Percentiles rank a stretch among this genome's conserved stretches.
Conservation (phyloP, 2,113 vertebrate species). For the Mugil cephalus region DNA sequence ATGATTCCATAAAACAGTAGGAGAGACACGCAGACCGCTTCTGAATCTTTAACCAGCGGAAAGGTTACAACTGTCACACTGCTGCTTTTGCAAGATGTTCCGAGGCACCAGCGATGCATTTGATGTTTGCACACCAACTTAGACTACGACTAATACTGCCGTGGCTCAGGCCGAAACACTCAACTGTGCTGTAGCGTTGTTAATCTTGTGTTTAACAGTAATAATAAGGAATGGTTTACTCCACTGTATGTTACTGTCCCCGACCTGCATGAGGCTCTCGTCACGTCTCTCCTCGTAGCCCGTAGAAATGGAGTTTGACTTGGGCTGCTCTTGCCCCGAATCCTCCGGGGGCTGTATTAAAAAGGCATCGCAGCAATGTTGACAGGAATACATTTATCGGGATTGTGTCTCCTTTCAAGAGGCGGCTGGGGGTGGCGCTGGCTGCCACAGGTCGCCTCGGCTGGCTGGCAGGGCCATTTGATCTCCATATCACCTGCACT, state of each 20-base stretch:
- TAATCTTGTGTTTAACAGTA: conserved; percentile 18
- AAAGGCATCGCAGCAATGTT: conserved; percentile 82
- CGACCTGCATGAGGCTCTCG: conserved; percentile 68
- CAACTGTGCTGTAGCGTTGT: not conserved
- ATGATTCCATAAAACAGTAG: conserved; percentile 1
- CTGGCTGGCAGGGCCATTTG: conserved; percentile 67
- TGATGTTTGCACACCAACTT: conserved; percentile 22
- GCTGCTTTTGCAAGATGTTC: not conserved
- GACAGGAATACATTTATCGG: conserved; percentile 86
- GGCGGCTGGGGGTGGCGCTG: conserved; percentile 74
- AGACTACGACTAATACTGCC: conserved; percentile 1
- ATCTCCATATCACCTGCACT: conserved; percentile 69
- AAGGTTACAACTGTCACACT: conserved; percentile 10
- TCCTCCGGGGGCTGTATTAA: conserved; percentile 83
- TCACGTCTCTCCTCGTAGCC: conserved; percentile 72
- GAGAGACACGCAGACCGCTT: not conserved
- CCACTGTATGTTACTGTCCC: conserved; percentile 28
- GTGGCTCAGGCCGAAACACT: not conserved
- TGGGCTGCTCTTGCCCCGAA: conserved; percentile 68
- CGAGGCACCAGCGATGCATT: not conserved
- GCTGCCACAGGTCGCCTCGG: conserved; percentile 70
- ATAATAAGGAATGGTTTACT: conserved; percentile 32
- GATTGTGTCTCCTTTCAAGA: conserved; percentile 84
- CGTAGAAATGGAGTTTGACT: conserved; percentile 84
- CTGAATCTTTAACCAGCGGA: conserved; percentile 13